A percentile compares a stretch with the other conserved stretches of the same genome.
phyloP scores from a whole-genome alignment of 2,888 invertebrate species.

The Trissoscelio sp. region DNA sequence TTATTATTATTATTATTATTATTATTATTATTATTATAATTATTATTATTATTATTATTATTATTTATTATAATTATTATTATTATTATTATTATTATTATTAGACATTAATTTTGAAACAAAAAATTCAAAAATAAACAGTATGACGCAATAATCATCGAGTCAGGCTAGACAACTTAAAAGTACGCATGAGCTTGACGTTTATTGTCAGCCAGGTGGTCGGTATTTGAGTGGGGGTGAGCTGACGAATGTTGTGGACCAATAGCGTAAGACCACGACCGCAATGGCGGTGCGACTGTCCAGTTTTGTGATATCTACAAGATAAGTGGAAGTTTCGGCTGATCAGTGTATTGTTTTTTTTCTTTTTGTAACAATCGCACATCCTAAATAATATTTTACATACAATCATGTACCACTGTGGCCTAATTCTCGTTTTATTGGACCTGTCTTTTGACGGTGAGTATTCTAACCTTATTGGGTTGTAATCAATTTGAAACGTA shows the following conservation, averaged over 20 bases:
- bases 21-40: too few relatives aligned
- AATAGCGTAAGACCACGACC: conserved; percentile 84
- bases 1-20: too few relatives aligned
- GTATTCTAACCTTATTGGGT: conserved; percentile 76
- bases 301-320: conserved; percentile 77
- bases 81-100: too few relatives aligned
- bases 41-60: too few relatives aligned
- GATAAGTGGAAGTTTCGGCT: conserved; percentile 59
- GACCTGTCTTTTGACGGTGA: conserved; percentile 80
- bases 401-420: conserved; percentile 79
- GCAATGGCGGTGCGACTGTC: conserved; percentile 78
- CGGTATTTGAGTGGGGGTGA: not conserved
- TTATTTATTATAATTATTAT: too few relatives aligned
- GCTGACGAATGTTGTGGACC: conserved; percentile 82
- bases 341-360: conserved; percentile 54
- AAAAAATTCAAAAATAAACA: too few relatives aligned
- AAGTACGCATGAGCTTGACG: not conserved
- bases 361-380: conserved; percentile 60
- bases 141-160: not conserved
- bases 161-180: conserved; percentile 15
- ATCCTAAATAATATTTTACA: conserved; percentile 52
- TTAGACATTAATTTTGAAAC: too few relatives aligned
- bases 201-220: conserved; percentile 3
- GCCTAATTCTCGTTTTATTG: conserved; percentile 78
- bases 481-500: conserved; percentile 4